These are phyloP conservation scores for Rhagium mordax DNA, from an alignment of 2,888 invertebrate genomes.

Conservation along the genomic window DNA sequence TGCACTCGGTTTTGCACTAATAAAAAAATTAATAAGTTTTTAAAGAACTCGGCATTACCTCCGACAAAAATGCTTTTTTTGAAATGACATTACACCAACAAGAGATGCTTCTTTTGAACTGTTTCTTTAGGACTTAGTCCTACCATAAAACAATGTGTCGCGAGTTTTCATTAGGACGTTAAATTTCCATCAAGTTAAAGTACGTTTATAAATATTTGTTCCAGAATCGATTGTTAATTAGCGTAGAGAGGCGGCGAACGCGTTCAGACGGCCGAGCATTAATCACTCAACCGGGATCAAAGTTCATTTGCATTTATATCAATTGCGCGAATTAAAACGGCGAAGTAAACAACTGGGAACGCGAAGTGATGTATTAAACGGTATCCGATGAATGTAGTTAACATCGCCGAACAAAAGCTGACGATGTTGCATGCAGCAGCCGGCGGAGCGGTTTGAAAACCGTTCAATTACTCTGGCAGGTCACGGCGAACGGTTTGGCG, in stretches of 20 bases:
- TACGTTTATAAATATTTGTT: too few species aligned
- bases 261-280: neutral
- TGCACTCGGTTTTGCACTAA: too few species aligned
- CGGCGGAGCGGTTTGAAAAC: slow-evolving; percentile 28
- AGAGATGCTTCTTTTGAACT: too few species aligned
- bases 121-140: too few species aligned
- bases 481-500: slow-evolving; percentile 20
- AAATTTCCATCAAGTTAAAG: too few species aligned
- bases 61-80: too few species aligned
- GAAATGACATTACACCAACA: too few species aligned
- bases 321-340: slow-evolving; percentile 25
- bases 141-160: too few species aligned
- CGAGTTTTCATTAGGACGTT: too few species aligned
- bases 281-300: slow-evolving; percentile 3
- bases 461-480: slow-evolving; percentile 35
- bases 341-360: slow-evolving; percentile 21
- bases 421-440: slow-evolving; percentile 13
- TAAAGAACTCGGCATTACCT: too few species aligned
- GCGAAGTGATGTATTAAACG: slow-evolving; percentile 29
- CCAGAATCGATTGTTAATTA: too few species aligned
- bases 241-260: neutral
- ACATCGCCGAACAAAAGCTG: slow-evolving; percentile 25
- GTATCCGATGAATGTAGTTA: slow-evolving; percentile 31
- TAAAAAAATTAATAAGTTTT: too few species aligned
- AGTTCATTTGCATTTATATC: slow-evolving; percentile 35